These are phyloP conservation scores for Mus pahari DNA, from an alignment of 2,113 vertebrate genomes.

Conservation along the genomic window DNA sequence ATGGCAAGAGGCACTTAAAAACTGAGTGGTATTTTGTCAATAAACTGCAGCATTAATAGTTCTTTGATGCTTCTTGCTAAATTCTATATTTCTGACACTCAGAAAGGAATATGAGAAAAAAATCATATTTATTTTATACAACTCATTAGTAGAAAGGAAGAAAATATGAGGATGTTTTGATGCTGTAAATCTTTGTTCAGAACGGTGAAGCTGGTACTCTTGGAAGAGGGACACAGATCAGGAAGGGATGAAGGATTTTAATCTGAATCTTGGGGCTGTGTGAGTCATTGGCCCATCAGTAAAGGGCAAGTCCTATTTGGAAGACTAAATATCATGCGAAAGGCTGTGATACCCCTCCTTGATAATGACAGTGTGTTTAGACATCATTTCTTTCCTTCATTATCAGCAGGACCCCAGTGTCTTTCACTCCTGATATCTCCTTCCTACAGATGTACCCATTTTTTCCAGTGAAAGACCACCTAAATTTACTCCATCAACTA, in stretches of 20 bases:
- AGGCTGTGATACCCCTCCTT: conserved; percentile 75
- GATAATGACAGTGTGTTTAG: conserved; percentile 83
- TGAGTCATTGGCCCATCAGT: conserved; percentile 82
- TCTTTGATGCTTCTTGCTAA: conserved; percentile 85
- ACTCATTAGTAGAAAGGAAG: conserved; percentile 85
- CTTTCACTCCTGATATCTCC: conserved; percentile 70
- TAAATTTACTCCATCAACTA: conserved; percentile 67
- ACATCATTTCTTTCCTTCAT: conserved; percentile 80
- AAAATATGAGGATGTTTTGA: conserved; percentile 84
- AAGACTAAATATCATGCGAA: conserved; percentile 75
- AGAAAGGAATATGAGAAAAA: conserved; percentile 86
- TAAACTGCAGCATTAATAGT: conserved; percentile 86
- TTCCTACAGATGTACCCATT: conserved; percentile 73
- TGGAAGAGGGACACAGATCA: conserved; percentile 78
- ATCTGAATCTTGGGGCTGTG: conserved; percentile 81
- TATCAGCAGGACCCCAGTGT: conserved; percentile 35
- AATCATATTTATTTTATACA: conserved; percentile 87
- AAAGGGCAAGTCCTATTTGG: conserved; percentile 82
- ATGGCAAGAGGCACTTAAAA: conserved; percentile 83
- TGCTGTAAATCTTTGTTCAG: conserved; percentile 82
- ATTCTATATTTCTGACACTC: conserved; percentile 86
- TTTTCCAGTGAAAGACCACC: conserved; percentile 77
- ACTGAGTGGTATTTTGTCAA: conserved; percentile 83
- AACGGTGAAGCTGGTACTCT: conserved; percentile 77
- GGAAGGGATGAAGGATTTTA: conserved; percentile 75